These are phyloP conservation scores for Chondrosia reniformis DNA, from an alignment of 37 sponge, comb jelly and placozoan genomes.

Conservation along the genomic window DNA sequence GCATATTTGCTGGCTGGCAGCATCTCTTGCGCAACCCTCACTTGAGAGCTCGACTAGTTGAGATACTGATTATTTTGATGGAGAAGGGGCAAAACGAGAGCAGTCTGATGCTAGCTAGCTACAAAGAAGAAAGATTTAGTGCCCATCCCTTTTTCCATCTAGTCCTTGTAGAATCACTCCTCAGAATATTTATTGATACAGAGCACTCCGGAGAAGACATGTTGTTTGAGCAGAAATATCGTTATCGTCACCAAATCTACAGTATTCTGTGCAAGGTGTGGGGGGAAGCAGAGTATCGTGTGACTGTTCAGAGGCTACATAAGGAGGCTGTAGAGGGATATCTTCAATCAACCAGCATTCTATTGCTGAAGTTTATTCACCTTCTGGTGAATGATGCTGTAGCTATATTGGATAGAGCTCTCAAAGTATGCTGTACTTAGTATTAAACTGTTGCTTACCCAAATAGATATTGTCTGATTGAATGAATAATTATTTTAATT, in stretches of 20 bases:
- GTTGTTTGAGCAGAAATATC: conserved; percentile 90
- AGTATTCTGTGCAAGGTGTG: conserved; percentile 67
- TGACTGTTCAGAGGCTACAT: conserved; percentile 43
- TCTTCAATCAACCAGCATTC: conserved; percentile 19
- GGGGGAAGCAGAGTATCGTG: conserved; percentile 47
- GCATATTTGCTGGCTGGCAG: conserved; percentile 32
- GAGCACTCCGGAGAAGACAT: conserved; percentile 81
- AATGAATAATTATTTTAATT: too few relatives aligned
- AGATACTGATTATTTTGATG: conserved; percentile 30
- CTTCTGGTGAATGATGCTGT: conserved; percentile 97
- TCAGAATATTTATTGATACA: conserved; percentile 83
- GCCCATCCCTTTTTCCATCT: conserved; percentile 17
- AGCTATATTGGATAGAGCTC: conserved; percentile 87
- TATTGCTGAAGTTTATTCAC: conserved; percentile 84
- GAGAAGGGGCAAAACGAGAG: background rate
- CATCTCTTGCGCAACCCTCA: conserved; percentile 71
- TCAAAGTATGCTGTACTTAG: conserved; percentile 40
- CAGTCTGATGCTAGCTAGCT: background rate
- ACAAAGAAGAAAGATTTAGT: background rate
- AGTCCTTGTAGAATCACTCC: conserved; percentile 42
- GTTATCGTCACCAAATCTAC: conserved; percentile 92
- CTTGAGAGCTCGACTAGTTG: conserved; percentile 70
- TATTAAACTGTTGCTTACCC: too few relatives aligned
- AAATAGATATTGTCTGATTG: too few relatives aligned
- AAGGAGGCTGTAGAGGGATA: conserved; percentile 47